Percentiles rank a stretch among this genome's conserved stretches.
Evolutionary conservation across 1,140 invertebrate species (phyloP).

Genomic region (Acromyrmex heyeri): DNA sequence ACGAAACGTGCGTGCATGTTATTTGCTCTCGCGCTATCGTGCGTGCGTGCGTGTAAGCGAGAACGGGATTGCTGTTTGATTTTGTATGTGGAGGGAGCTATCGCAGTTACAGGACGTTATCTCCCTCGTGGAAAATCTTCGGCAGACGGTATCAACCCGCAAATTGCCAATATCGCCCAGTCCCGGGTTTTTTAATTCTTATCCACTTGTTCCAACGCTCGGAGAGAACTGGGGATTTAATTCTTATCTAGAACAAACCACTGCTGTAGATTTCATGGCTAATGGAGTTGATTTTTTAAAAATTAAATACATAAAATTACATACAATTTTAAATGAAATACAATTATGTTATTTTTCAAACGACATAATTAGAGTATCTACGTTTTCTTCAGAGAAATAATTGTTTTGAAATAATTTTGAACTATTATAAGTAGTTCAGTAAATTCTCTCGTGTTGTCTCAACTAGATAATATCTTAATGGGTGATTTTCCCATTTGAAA

Average conservation of each 20-base stretch:
- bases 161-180: conserved; percentile 34
- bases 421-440: not conserved
- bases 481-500: conserved; percentile 29
- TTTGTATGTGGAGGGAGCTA: conserved; percentile 32
- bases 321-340: not conserved
- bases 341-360: not conserved
- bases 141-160: not conserved
- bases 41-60: conserved; percentile 10
- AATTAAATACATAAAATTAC: not conserved
- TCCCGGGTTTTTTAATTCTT: conserved; percentile 3
- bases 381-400: not conserved
- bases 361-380: not conserved
- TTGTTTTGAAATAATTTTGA: not conserved
- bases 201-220: not conserved
- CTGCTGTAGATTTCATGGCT: not conserved
- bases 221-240: conserved; percentile 15
- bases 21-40: conserved; percentile 44
- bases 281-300: not conserved
- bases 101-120: conserved; percentile 23
- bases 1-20: conserved; percentile 34
- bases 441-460: too few species aligned
- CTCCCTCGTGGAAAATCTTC: conserved; percentile 23
- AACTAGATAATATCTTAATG: conserved; percentile 26
- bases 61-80: conserved; percentile 25
- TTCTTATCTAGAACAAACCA: not conserved